Conservation (phyloP, 2,888 invertebrate genomes). For the Norana najaformis region DNA sequence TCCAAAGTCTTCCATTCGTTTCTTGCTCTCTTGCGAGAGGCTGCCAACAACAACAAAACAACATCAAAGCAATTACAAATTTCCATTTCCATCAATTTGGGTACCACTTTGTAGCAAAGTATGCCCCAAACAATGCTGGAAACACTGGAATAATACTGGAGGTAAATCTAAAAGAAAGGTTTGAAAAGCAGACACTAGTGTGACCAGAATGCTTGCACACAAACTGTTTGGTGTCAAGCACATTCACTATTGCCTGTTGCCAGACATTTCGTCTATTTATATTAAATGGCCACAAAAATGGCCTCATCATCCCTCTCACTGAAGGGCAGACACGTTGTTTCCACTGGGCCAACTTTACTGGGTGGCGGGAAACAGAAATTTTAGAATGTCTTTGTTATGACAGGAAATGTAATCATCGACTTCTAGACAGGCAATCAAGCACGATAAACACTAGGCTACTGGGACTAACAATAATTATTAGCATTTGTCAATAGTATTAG, state of each 20-base stretch:
- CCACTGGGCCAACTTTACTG: not conserved
- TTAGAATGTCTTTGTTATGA: not conserved
- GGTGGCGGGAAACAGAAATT: not conserved
- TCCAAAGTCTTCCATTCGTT: constrained; percentile 56
- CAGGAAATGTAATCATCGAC: not conserved
- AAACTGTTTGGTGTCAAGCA: too few relatives aligned
- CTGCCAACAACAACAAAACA: constrained; percentile 47
- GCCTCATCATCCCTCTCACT: too few relatives aligned
- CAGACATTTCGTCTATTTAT: too few relatives aligned
- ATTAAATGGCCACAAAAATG: too few relatives aligned
- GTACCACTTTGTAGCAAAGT: not conserved
- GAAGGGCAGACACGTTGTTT: not conserved
- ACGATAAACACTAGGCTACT: not conserved
- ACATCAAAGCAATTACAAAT: not conserved
- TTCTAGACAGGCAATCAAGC: not conserved
- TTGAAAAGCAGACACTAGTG: not conserved
- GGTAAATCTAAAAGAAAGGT: not conserved
- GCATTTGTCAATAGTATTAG: too few relatives aligned
- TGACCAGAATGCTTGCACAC: not conserved
- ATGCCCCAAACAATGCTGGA: not conserved
- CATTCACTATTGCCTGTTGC: too few relatives aligned
- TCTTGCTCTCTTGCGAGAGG: constrained; percentile 53
- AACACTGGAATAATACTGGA: not conserved
- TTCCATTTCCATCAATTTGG: not conserved
- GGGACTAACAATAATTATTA: too few relatives aligned